phyloP scores from a whole-genome alignment of 2,113 vertebrate genomes.

The Coreoperca whiteheadi region DNA sequence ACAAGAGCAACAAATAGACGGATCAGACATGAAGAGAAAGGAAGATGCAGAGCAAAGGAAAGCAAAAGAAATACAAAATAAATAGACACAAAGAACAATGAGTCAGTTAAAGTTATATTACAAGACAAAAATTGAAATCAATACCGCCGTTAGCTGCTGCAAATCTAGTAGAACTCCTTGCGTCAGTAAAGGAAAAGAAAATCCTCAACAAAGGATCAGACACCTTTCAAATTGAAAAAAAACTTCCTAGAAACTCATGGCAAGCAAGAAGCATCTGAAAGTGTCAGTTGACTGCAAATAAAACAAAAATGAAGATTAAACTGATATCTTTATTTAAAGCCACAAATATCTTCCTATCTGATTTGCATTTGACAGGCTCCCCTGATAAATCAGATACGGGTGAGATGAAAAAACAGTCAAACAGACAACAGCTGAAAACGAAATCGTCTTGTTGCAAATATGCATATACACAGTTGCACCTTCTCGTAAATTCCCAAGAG shows the following conservation, averaged over 20 bases:
- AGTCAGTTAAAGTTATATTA: background rate
- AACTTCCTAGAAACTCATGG: slow-evolving; percentile 59
- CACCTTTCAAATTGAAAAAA: slow-evolving; percentile 31
- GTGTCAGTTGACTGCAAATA: slow-evolving; percentile 52
- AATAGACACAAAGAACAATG: background rate
- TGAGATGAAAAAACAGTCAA: background rate
- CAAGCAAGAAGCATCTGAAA: slow-evolving; percentile 24
- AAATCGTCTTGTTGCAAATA: background rate
- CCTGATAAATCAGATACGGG: slow-evolving; percentile 10
- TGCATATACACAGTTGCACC: background rate
- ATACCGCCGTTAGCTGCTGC: background rate
- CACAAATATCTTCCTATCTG: background rate
- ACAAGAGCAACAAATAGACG: background rate
- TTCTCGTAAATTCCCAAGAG: slow-evolving; percentile 12
- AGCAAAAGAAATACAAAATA: background rate
- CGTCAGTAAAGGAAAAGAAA: slow-evolving; percentile 7
- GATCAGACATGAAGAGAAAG: background rate
- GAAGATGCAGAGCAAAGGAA: background rate
- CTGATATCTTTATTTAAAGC: slow-evolving; percentile 19
- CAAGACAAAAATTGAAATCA: background rate
- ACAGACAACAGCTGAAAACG: background rate
- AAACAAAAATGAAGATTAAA: slow-evolving; percentile 47
- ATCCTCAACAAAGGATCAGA: slow-evolving; percentile 40
- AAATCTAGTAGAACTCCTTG: background rate
- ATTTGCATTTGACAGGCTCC: background rate